phyloP scores from a whole-genome alignment of 2,113 vertebrate genomes.

The Sebastes fasciatus region DNA sequence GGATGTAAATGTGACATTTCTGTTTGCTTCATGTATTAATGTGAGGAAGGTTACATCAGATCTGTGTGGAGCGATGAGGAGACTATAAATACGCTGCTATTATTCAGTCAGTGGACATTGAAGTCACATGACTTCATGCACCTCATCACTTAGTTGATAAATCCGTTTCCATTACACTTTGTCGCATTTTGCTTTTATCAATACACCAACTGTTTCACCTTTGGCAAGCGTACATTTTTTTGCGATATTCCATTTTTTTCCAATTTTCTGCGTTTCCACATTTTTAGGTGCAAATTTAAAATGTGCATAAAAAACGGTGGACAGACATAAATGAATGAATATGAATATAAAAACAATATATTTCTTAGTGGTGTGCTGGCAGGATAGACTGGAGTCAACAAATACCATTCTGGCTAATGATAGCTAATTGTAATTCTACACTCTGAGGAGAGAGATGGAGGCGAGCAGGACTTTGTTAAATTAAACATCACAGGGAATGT shows the following conservation, averaged over 20 bases:
- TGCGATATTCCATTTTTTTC: neutral
- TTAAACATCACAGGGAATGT: slow-evolving; percentile 17
- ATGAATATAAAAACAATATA: neutral
- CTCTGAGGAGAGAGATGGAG: neutral
- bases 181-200: too few relatives aligned
- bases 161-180: neutral
- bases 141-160: neutral
- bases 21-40: neutral
- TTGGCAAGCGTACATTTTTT: neutral
- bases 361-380: neutral
- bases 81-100: too few relatives aligned
- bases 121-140: too few relatives aligned
- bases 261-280: neutral
- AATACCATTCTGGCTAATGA: neutral
- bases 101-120: too few relatives aligned
- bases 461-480: slow-evolving; percentile 12
- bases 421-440: slow-evolving; percentile 14
- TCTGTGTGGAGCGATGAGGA: too few relatives aligned
- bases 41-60: neutral
- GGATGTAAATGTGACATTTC: neutral
- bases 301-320: neutral
- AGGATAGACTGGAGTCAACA: neutral
- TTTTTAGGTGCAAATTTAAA: neutral
- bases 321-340: too few relatives aligned
- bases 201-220: neutral